A percentile compares a stretch with the other conserved stretches of the same genome.
Evolutionary conservation across 2,888 invertebrate genomes (phyloP).

Genomic region (Idaea dimidiata): DNA sequence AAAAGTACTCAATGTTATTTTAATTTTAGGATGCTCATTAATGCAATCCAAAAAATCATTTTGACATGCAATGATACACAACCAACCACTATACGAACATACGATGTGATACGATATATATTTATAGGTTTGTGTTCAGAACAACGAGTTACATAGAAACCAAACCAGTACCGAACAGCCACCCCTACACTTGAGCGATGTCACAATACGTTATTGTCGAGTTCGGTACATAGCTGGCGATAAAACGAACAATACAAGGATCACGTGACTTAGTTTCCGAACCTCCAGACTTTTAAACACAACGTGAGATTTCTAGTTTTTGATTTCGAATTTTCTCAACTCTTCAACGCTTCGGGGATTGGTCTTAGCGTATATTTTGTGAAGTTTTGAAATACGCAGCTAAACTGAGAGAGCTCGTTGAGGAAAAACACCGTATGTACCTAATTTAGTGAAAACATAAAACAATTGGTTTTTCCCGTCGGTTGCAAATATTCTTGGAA

Average conservation of each 20-base stretch:
- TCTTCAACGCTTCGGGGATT: constrained; percentile 1
- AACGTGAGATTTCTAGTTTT: not conserved
- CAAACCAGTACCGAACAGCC: constrained; percentile 6
- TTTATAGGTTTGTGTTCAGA: not conserved
- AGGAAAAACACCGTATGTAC: too few species aligned
- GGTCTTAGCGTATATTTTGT: not conserved
- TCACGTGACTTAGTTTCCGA: not conserved
- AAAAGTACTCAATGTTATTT: too few species aligned
- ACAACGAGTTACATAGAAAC: not conserved
- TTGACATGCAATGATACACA: too few species aligned
- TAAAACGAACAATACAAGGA: constrained; percentile 20
- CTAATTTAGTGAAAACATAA: too few species aligned
- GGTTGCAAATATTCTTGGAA: too few species aligned
- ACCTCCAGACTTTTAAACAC: not conserved
- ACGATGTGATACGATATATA: too few species aligned
- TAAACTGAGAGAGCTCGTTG: too few species aligned
- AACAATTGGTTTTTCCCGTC: too few species aligned
- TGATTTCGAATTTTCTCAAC: not conserved
- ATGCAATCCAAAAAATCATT: too few species aligned
- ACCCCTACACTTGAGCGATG: constrained; percentile 23
- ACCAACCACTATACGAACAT: too few species aligned
- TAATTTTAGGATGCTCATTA: too few species aligned
- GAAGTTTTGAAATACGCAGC: not conserved
- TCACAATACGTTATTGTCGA: constrained; percentile 25
- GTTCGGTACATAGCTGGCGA: constrained; percentile 16